A percentile compares a stretch with the other conserved stretches of the same genome.
These are phyloP conservation scores for Patella pellucida DNA, from an alignment of 2,888 invertebrate genomes.

Conservation along the genomic window DNA sequence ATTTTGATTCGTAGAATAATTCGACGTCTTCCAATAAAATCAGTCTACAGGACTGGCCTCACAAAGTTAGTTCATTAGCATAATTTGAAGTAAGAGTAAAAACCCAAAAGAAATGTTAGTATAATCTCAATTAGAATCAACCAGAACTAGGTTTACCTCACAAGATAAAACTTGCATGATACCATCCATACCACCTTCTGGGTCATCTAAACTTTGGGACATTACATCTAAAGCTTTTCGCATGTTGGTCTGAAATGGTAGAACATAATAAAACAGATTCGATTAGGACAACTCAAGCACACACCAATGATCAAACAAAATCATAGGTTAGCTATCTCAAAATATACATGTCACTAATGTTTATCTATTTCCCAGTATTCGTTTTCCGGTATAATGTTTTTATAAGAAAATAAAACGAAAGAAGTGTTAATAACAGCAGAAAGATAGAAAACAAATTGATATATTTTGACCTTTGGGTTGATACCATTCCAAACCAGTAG, in stretches of 20 bases:
- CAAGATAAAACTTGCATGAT: conserved; percentile 96
- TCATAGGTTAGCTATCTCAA: too few relatives aligned
- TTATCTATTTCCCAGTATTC: background rate
- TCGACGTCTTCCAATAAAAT: too few relatives aligned
- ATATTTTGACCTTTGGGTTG: background rate
- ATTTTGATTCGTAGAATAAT: too few relatives aligned
- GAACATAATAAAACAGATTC: too few relatives aligned
- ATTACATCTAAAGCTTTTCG: conserved; percentile 33
- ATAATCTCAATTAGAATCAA: too few relatives aligned
- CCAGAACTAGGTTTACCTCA: conserved; percentile 54
- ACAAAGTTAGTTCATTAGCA: background rate
- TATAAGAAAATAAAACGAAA: background rate
- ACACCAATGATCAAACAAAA: too few relatives aligned
- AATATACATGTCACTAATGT: too few relatives aligned
- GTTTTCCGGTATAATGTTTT: background rate
- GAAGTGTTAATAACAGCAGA: background rate
- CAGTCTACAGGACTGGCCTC: too few relatives aligned
- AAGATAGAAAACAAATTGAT: background rate
- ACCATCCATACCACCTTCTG: conserved; percentile 98
- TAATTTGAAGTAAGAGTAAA: conserved; percentile 11
- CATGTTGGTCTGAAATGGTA: conserved; percentile 32
- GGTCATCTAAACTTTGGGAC: conserved; percentile 95
- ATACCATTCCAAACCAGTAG: background rate
- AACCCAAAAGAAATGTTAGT: background rate
- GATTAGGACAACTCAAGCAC: too few relatives aligned